Evolutionary conservation across 2,888 invertebrate genomes (phyloP), one percentile per base, ranked within the genome.

Genomic region (Ecliptopera silaceata): DNA sequence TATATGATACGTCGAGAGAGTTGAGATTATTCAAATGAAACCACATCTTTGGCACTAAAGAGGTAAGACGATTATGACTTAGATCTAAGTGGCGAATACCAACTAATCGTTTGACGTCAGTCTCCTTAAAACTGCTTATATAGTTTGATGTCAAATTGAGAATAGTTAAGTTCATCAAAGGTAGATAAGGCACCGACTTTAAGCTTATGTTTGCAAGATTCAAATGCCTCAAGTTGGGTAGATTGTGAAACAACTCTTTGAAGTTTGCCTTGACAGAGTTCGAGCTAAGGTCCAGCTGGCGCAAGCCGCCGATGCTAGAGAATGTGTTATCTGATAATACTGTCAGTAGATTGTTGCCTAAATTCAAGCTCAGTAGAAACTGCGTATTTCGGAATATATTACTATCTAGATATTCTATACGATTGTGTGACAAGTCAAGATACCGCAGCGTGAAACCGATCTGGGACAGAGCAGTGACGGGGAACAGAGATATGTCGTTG

Each of bases 321-420:
- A 97, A 97, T 15, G 97, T 96, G 80, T 97, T 97, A 85, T 97
- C 97, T 2, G 97, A 97, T 64, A 97, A 85, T 63, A 97, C 96
- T 13, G 96, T 96, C 60, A 97, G 92, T 73, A 95, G 94, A 86
- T 97, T 97, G 74, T 93, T 93, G 42, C 95, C 95, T 74, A 97
- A 86, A 86, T 96, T 95, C 55, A 97, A 89, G 68, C 93, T 94
- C 55, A 95, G 93, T 41, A 97, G 87, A 78, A 95, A 95, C 49
- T 96, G 95, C 26, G 95, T 96, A 71, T 95, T 95, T 38, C 96
- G 94, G 76, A 97, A 97, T 86, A 97, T 96, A 60, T 96, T 96
- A 68, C 96, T 95, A 81, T 97, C 97, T 66, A 97, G 92, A 79
- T 96, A 97, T 78, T 97, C 97, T 63, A 98, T 92, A 64, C 93